Evolutionary conservation across 2,797 vertebrate genomes (phyloP), one percentile per base, ranked within the genome.

Genomic region (Microchirus variegatus): DNA sequence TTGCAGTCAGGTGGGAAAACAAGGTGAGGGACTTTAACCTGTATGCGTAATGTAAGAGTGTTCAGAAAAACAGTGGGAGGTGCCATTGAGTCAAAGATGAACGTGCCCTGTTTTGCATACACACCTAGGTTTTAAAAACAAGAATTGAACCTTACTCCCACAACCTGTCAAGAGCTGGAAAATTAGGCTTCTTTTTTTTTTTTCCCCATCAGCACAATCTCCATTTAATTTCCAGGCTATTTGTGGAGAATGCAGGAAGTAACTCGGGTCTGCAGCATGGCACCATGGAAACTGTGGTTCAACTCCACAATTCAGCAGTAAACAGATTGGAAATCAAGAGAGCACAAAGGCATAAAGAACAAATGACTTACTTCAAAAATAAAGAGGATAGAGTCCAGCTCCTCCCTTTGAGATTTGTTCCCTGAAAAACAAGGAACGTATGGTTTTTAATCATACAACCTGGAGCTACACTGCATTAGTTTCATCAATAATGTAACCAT

Each of bases 341-440:
- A 67, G 22, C 22, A 71, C n/a, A 58, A 49, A 68, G 58, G 46
- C 70, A 45, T 22, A 5, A 72, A 64, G 44, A 18, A n/a, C 26
- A 53, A 11, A 50, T 55, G 44, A 96, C 98, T 96, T 96, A 99
- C 98, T 95, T 99, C 97, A 94, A 99, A 98, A 94, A 99, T 94
- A 95, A 97, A 97, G 85, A 99, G 96, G 85, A 99, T 95, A 71
- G 97, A 98, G 95, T 99, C 98, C 96, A 99, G 96, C 95, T 99
- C 97, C 94, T 99, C 98, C 93, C 97, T 94, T 86, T 98, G 98
- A 74, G 97, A 98, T 87, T 98, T 99, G 94, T 96, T 98, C 91
- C 97, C 97, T 99, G 88, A 53, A 95, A 95, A 46, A 46, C 3
- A 44, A 77, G 22, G 36, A 69, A 67, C 51, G 46, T 17, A 64